Conservation (phyloP, 2,113 vertebrate genomes). For the Dromaius novaehollandiae region DNA sequence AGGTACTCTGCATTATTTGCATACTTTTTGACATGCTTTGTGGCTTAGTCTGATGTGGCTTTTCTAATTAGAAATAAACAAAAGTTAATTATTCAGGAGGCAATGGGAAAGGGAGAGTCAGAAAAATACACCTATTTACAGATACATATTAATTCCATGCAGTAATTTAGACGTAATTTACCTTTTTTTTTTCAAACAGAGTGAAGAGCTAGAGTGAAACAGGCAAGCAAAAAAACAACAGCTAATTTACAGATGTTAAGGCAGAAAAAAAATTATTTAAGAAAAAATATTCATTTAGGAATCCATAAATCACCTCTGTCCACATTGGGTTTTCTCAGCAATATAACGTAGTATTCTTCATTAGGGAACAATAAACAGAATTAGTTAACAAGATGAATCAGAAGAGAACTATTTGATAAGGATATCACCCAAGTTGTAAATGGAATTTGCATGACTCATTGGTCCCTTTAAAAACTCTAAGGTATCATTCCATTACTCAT, state of each 20-base stretch:
- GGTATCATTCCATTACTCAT: constrained; percentile 42
- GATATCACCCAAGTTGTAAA: background rate
- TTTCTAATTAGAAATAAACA: constrained; percentile 55
- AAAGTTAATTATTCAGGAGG: constrained; percentile 47
- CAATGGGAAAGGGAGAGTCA: background rate
- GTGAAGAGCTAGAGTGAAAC: background rate
- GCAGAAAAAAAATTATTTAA: background rate
- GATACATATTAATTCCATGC: background rate
- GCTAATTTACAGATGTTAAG: background rate
- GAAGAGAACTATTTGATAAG: constrained; percentile 18
- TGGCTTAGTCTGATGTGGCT: constrained; percentile 45
- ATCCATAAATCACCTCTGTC: background rate
- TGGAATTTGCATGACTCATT: background rate
- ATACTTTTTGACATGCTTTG: constrained; percentile 47
- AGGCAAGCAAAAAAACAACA: background rate
- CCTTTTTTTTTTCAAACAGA: accelerated
- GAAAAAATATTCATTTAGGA: background rate
- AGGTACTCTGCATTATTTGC: constrained; percentile 27
- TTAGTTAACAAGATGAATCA: constrained; percentile 29
- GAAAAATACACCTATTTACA: background rate
- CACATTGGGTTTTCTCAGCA: background rate
- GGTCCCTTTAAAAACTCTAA: background rate
- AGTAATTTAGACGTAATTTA: background rate
- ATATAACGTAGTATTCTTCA: background rate
- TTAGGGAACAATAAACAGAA: constrained; percentile 13